These are phyloP conservation scores for Lepidurus couesii DNA, from an alignment of 1,140 invertebrate genomes.

Conservation along the genomic window DNA sequence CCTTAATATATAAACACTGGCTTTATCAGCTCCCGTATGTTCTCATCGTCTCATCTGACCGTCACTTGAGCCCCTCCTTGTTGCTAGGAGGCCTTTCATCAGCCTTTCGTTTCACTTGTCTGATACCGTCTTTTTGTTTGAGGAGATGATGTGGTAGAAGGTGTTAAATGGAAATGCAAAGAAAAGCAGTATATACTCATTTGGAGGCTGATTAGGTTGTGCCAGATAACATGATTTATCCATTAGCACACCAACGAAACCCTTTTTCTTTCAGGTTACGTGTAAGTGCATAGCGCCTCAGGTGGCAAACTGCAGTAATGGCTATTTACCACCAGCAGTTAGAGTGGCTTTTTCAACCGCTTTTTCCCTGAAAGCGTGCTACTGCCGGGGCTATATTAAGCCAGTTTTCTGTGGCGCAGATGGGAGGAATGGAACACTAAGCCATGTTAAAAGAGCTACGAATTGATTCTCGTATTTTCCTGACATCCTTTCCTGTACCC, in stretches of 20 bases:
- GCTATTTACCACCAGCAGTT: not conserved
- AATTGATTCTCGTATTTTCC: no score
- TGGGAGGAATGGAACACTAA: no score
- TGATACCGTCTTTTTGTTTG: no score
- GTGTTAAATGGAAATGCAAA: no score
- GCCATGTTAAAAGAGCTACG: no score
- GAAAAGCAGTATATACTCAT: no score
- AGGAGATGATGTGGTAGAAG: no score
- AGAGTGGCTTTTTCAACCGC: not conserved
- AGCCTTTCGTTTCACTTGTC: not conserved
- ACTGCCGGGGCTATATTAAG: no score
- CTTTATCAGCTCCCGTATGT: constrained; percentile 4
- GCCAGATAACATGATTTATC: not conserved
- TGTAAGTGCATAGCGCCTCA: not conserved
- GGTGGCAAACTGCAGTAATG: not conserved
- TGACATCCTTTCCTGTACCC: no score
- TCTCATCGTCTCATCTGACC: not conserved
- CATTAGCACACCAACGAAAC: not conserved
- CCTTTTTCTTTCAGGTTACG: not conserved
- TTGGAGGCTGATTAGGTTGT: not conserved
- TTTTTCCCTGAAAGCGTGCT: not conserved
- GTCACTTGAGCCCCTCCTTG: not conserved
- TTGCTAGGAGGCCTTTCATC: not conserved
- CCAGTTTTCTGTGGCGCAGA: no score
- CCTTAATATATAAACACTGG: not conserved